Evolutionary conservation across 2,888 invertebrate species (phyloP).

Genomic region (Eucriotettix oculatus): DNA sequence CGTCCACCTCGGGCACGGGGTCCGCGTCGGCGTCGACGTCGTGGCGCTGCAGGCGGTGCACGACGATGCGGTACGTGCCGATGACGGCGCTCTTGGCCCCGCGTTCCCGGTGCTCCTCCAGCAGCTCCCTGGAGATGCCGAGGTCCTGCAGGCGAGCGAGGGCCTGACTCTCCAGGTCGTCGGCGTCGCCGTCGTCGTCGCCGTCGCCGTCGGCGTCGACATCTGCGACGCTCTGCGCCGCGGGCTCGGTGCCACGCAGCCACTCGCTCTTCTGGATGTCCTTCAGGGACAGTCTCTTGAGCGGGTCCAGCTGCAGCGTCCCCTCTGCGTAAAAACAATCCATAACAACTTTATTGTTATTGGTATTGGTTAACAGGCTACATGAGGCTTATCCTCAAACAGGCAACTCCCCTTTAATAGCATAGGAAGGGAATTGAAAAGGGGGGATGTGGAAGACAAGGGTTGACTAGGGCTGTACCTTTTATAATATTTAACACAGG

Average conservation of each 20-base stretch:
- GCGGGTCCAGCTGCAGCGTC: slow-evolving; percentile 31
- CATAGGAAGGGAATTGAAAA: too few relatives aligned
- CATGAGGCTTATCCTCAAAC: too few relatives aligned
- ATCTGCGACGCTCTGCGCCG: neutral
- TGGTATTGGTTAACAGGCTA: too few relatives aligned
- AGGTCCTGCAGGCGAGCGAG: slow-evolving; percentile 33
- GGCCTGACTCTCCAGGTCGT: slow-evolving; percentile 29
- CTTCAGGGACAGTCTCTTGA: slow-evolving; percentile 29
- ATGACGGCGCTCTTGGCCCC: slow-evolving; percentile 47
- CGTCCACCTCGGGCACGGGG: neutral
- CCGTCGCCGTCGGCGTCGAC: neutral
- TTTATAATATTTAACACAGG: too few relatives aligned
- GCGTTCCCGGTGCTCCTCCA: slow-evolving; percentile 33
- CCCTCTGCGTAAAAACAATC: slow-evolving; percentile 24
- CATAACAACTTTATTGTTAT: neutral
- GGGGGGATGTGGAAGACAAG: too few relatives aligned
- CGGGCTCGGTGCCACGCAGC: slow-evolving; percentile 21
- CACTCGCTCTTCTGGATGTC: slow-evolving; percentile 36
- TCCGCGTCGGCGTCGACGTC: neutral
- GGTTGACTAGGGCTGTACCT: too few relatives aligned
- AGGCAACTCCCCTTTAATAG: too few relatives aligned
- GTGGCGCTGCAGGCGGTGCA: slow-evolving; percentile 33
- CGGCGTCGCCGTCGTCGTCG: neutral
- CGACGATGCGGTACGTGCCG: slow-evolving; percentile 52
- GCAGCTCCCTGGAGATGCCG: slow-evolving; percentile 41